phyloP scores from a whole-genome alignment of 30 jellyfish, hydroid and myxozoan genomes.

The Chironex yamaguchii region DNA sequence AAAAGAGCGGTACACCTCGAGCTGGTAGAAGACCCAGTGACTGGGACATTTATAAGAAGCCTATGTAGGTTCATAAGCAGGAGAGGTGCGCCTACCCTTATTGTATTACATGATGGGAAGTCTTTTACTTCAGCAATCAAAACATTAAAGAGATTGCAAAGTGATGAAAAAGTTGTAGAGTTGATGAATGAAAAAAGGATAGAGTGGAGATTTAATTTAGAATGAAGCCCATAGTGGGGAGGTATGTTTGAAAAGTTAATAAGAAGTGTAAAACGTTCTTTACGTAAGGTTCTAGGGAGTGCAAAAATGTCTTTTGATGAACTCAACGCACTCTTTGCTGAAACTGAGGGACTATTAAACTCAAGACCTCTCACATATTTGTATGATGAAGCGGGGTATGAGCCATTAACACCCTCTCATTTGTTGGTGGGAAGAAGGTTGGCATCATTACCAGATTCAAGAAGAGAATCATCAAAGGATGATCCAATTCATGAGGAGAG shows the following conservation, averaged over 20 bases:
- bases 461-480: neutral
- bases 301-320: constrained; percentile 6
- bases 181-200: constrained; percentile 11
- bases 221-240: constrained; percentile 66
- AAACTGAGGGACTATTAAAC: constrained; percentile 15
- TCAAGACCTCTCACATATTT: constrained; percentile 47
- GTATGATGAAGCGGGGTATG: constrained; percentile 3
- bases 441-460: neutral
- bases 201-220: constrained; percentile 31
- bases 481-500: neutral
- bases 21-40: constrained; percentile 56
- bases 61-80: constrained; percentile 52
- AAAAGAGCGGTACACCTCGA: constrained; percentile 72
- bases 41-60: constrained; percentile 19
- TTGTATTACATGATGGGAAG: constrained; percentile 57
- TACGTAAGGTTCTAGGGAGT: constrained; percentile 43
- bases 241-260: constrained; percentile 60
- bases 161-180: neutral
- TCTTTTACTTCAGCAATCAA: neutral
- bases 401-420: constrained; percentile 62
- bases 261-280: constrained; percentile 20
- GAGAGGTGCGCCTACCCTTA: constrained; percentile 56
- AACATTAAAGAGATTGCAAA: neutral
- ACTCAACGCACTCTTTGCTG: neutral
- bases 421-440: constrained; percentile 8